Percentiles rank a stretch among this genome's conserved stretches.
Evolutionary conservation across 2,113 vertebrate genomes (phyloP).

Genomic region (Cathartes aura): DNA sequence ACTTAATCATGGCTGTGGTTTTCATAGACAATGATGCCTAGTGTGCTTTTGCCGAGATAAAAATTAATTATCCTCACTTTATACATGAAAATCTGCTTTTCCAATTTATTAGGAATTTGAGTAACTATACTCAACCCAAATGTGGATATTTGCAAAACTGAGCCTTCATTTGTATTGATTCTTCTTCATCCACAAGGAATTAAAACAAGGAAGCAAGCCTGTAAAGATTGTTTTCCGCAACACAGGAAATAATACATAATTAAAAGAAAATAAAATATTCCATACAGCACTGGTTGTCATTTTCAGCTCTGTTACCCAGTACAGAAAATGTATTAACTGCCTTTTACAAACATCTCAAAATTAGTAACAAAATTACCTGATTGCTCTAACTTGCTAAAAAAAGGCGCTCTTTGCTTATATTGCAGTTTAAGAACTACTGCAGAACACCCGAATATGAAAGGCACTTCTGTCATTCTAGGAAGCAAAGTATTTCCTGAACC

Average conservation of each 20-base stretch:
- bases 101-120: not conserved
- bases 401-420: not conserved
- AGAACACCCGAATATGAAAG: not conserved
- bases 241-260: not conserved
- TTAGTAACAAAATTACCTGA: not conserved
- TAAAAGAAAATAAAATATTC: slow-evolving; percentile 10
- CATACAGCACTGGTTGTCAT: not conserved
- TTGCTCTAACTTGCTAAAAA: not conserved
- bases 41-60: not conserved
- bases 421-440: not conserved
- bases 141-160: not conserved
- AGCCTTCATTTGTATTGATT: not conserved
- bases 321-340: not conserved
- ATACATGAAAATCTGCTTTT: not conserved
- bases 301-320: not conserved
- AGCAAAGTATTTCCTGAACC: not conserved
- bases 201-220: not conserved
- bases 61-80: not conserved
- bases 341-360: not conserved
- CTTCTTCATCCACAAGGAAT: not conserved
- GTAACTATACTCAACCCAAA: not conserved
- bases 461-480: not conserved
- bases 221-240: not conserved
- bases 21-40: not conserved
- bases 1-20: not conserved